Conservation (phyloP, 2,797 vertebrate species). For the Epinephelus malabaricus region DNA sequence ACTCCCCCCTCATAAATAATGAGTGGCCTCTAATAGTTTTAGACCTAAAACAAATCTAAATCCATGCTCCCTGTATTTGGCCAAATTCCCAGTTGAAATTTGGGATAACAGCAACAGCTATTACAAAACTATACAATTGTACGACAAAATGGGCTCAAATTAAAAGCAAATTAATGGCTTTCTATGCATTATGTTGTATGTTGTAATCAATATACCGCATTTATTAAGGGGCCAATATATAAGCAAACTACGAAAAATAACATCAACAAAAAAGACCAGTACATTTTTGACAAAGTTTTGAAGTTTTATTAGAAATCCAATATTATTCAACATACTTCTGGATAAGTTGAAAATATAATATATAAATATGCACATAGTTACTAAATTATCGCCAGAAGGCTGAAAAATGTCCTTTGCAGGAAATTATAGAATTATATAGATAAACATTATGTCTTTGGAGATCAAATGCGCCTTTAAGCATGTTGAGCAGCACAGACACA, state of each 20-base stretch:
- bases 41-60: too few species aligned
- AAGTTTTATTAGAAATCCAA: neutral
- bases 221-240: neutral
- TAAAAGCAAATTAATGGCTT: neutral
- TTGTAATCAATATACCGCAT: neutral
- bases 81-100: too few species aligned
- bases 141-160: too few species aligned
- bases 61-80: too few species aligned
- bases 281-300: too few species aligned
- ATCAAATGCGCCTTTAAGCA: neutral
- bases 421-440: neutral
- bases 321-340: neutral
- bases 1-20: too few species aligned
- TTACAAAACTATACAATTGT: too few species aligned
- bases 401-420: neutral
- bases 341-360: neutral
- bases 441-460: neutral
- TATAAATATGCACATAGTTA: too few species aligned
- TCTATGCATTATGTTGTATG: neutral
- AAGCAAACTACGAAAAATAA: neutral
- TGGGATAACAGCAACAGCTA: too few species aligned
- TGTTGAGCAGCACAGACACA: neutral
- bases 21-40: too few species aligned
- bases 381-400: neutral
- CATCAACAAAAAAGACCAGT: neutral